These are phyloP conservation scores for Acropora yongei DNA, from an alignment of 64 coral and sea anemone genomes.

Conservation along the genomic window DNA sequence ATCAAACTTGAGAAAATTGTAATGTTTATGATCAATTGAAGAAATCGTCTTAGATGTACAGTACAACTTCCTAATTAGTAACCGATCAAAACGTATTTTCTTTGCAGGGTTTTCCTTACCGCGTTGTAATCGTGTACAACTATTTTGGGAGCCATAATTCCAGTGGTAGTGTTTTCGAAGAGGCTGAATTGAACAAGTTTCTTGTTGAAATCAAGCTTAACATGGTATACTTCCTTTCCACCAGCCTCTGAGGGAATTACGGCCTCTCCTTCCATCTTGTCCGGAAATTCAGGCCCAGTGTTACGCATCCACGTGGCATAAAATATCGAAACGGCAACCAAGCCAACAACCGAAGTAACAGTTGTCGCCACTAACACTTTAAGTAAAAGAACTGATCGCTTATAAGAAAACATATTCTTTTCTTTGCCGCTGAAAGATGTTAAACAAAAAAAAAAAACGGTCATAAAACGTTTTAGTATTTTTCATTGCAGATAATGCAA, in stretches of 20 bases:
- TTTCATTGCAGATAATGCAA: no score
- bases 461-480: no score
- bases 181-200: conserved; percentile 22
- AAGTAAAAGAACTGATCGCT: no score
- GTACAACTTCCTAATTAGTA: no score
- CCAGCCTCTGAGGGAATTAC: conserved; percentile 4
- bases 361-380: neutral
- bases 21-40: no score
- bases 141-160: neutral
- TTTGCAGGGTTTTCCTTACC: neutral
- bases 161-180: neutral
- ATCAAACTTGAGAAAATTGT: no score
- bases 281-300: conserved; percentile 32
- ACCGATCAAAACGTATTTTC: no score
- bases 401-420: no score
- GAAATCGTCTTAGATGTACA: no score
- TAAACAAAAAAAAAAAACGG: no score
- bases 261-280: conserved; percentile 36
- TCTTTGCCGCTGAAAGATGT: no score
- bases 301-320: conserved; percentile 1
- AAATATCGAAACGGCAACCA: neutral
- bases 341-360: neutral
- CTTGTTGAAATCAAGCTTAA: conserved; percentile 33
- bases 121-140: conserved; percentile 20
- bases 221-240: conserved; percentile 12